Conservation (phyloP, 2,113 vertebrate genomes). For the Micronycteris hirsuta region DNA sequence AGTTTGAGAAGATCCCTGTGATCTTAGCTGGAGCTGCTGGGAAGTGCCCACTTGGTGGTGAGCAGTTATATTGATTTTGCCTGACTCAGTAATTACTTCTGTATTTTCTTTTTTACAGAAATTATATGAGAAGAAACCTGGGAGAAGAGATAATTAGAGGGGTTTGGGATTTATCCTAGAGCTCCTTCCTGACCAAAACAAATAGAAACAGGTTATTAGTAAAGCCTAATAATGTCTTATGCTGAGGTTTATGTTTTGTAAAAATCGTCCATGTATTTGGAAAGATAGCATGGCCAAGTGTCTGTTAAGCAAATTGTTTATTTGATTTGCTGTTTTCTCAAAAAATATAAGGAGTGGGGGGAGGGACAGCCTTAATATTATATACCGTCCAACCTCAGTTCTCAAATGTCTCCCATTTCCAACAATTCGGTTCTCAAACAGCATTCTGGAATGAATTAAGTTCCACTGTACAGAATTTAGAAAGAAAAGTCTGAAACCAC, state of each 20-base stretch:
- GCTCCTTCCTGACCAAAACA: background rate
- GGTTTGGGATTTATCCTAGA: slow-evolving; percentile 39
- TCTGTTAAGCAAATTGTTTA: slow-evolving; percentile 23
- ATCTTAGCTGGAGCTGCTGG: background rate
- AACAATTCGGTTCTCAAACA: no score
- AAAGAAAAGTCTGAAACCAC: background rate
- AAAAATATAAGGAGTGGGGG: background rate
- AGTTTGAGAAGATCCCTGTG: slow-evolving; percentile 37
- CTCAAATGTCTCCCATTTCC: no score
- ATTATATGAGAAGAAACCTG: slow-evolving; percentile 14
- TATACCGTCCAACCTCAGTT: background rate
- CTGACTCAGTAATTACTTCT: slow-evolving; percentile 42
- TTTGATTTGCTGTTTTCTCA: background rate
- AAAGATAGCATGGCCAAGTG: background rate
- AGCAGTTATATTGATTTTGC: slow-evolving; percentile 29
- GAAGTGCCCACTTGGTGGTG: background rate
- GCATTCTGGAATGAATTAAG: no score
- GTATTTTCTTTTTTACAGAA: slow-evolving; percentile 44
- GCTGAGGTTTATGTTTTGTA: background rate
- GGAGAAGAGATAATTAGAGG: slow-evolving; percentile 29
- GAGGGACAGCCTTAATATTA: background rate
- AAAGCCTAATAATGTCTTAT: background rate
- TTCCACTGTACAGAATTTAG: background rate
- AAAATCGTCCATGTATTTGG: background rate
- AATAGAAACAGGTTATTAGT: background rate